Evolutionary conservation across 2,797 vertebrate genomes (phyloP), one percentile per base, ranked within the genome.

Genomic region (Hydrophis major): DNA sequence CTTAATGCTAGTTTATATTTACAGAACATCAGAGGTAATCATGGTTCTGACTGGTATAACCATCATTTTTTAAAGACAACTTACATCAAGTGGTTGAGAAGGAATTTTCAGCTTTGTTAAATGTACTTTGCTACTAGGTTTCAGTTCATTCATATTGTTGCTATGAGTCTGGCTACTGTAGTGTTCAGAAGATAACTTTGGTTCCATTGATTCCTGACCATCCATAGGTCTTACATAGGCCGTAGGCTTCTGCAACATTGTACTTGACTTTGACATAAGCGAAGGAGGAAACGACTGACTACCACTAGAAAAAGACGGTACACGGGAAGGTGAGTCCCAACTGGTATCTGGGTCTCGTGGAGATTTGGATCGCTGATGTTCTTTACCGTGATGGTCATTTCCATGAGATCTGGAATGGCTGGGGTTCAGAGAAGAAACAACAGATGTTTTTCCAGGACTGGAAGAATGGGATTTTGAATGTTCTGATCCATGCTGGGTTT

Each of bases 151-250:
- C 96, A 99, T 98, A 59, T 96, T 97, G 96, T 98, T 97, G 97
- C 98, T 96, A 96, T 99, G 99, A 6, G 98, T 98, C 96, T 99
- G 99, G 89, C 98, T 96, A 12, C 98, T 97, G 96, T 99, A 99
- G 97, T 98, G 98, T 97, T 99, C 99, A 0, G 98, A 98, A n/a
- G 99, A 97, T 94, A 98, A 97, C 97, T 99, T 99, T 96, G 99
- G 98, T 97, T 99, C 99, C 94, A 98, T 98, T 27, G 99, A 99
- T 93, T 99, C 99, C 97, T 99, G 99, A 95, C 99, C 99, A 20
- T 99, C 99, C 99, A 99, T 99, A 69, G 99, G 99, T 97, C 99
- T 98, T 5, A 99, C 99, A n/a, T 99, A 99, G 2, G 99, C 99
- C 6, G 99, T 99, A 96, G 99, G 99, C 95, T 99, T 99, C 97